Evolutionary conservation across 2,113 vertebrate genomes (phyloP), one percentile per base, ranked within the genome.

Genomic region (Gasterosteus nipponicus): DNA sequence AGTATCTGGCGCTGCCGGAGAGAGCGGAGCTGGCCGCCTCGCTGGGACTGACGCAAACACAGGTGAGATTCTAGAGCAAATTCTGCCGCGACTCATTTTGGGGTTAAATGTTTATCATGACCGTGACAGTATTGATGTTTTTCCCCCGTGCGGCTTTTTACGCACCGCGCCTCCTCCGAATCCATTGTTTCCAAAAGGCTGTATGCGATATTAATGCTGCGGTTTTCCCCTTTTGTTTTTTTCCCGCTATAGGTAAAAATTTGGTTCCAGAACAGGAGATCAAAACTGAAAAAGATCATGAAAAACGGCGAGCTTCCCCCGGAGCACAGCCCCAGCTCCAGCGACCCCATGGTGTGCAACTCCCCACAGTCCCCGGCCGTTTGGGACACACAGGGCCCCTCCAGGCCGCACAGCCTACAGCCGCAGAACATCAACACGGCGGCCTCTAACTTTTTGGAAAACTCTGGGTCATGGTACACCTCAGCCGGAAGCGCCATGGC

Each of bases 241-340:
- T 38, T 38, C 35, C 35, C 7, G 5, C 5, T 73, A 98, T 4
- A 44, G 98, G 98, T 99, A 69, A 99, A 99, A 95, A 99, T 99
- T 42, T 99, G 98, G 98, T 99, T 99, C 92, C 98, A 99, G 93
- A 99, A 99, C 93, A 96, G 97, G 91, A 95, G 98, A 86, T 99
- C 98, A 76, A 99, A 99, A 92, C 96, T 99, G 93, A 99, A 99
- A 96, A 99, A 99, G 94, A 98, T 99, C 65, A 98, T 99, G 96
- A 99, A 99, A 91, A 99, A 97, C 78, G 98, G 98, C 56, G 98
- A 99, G 89, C 95, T 98, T 92, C 97, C 97, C 0, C 96, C 98
- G 9, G 97, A 99, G 81, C 97, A 98, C 95, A 99, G 98, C 73
- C 98, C 98, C 77, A 99, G 98, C 90, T 98, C 97, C 92, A 99